Evolutionary conservation across 2,888 invertebrate genomes (phyloP).

Genomic region (Pollenia labialis): DNA sequence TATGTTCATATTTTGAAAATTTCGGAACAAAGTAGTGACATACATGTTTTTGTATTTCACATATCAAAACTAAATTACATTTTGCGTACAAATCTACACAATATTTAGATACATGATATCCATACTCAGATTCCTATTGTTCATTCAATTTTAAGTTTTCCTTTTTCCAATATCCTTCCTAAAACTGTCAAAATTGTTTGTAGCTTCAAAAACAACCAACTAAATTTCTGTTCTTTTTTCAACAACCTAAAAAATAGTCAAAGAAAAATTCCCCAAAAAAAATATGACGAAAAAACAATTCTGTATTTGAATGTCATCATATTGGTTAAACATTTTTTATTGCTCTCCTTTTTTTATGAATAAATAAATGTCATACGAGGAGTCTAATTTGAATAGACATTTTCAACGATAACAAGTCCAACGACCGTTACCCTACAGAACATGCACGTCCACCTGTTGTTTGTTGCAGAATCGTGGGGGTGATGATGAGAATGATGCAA

Average conservation of each 20-base stretch:
- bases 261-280: slow-evolving; percentile 12
- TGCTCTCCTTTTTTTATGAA: slow-evolving; percentile 11
- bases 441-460: slow-evolving; percentile 64
- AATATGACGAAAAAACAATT: neutral
- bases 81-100: too few relatives aligned
- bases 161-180: slow-evolving; percentile 35
- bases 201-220: neutral
- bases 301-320: slow-evolving; percentile 35
- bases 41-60: too few relatives aligned
- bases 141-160: neutral
- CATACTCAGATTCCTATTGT: neutral
- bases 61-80: too few relatives aligned
- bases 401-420: slow-evolving; percentile 30
- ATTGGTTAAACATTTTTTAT: slow-evolving; percentile 33
- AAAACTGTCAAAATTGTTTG: slow-evolving; percentile 55
- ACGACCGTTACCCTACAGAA: slow-evolving; percentile 12
- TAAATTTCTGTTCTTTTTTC: slow-evolving; percentile 1
- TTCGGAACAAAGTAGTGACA: too few relatives aligned
- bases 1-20: too few relatives aligned
- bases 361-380: slow-evolving; percentile 34
- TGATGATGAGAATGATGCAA: slow-evolving; percentile 38
- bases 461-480: neutral
- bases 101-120: slow-evolving; percentile 1
- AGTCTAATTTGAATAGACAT: slow-evolving; percentile 48
- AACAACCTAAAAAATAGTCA: neutral